Evolutionary conservation across 2,888 invertebrate species (phyloP).

Genomic region (Cryptus armator): DNA sequence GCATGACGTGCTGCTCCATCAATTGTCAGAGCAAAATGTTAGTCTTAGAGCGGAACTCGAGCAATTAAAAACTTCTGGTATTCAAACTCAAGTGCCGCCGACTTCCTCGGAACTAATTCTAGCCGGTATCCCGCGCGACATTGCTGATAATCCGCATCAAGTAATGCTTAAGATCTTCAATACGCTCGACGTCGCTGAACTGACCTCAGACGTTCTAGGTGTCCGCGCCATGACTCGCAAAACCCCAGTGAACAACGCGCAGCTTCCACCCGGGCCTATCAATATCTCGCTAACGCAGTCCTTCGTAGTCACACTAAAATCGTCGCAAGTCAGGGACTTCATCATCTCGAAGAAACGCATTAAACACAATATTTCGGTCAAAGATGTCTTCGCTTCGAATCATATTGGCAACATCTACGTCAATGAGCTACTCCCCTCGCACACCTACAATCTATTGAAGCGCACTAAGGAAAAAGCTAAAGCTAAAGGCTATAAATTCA

Average conservation of each 20-base stretch:
- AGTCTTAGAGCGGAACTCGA: neutral
- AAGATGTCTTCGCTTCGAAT: neutral
- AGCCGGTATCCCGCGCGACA: neutral
- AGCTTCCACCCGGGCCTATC: neutral
- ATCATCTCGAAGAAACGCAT: neutral
- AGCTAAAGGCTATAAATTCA: neutral
- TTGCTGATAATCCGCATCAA: neutral
- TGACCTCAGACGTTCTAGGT: neutral
- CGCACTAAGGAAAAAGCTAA: neutral
- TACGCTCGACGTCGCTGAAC: neutral
- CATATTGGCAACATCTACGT: neutral
- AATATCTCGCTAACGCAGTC: neutral
- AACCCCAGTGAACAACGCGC: neutral
- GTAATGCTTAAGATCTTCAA: neutral
- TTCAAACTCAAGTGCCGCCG: neutral
- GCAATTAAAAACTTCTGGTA: neutral
- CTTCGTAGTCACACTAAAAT: neutral
- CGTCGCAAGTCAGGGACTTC: neutral
- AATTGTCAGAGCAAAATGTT: neutral
- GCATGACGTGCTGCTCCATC: neutral
- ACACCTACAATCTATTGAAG: neutral
- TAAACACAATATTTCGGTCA: neutral
- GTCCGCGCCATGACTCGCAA: neutral
- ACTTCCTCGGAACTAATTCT: neutral
- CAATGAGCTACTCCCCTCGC: neutral